Conservation (phyloP, 2,797 vertebrate species). For the Leptatherina wallacei region DNA sequence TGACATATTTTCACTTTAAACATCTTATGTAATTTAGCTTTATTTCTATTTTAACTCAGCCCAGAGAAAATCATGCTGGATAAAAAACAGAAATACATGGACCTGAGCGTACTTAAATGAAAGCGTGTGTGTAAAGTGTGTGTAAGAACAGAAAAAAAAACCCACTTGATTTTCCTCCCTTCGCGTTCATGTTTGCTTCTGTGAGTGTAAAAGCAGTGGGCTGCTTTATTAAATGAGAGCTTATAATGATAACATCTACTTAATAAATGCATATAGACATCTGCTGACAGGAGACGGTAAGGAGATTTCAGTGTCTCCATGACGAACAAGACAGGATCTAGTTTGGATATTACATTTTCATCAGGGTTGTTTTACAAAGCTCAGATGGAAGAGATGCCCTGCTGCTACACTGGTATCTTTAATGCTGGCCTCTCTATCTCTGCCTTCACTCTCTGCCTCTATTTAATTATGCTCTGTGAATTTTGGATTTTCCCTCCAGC, state of each 20-base stretch:
- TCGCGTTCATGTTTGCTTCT: not conserved
- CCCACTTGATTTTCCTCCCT: constrained; percentile 21
- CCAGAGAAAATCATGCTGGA: not conserved
- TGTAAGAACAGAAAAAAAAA: not conserved
- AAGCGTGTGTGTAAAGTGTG: constrained; percentile 12
- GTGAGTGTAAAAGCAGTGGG: not conserved
- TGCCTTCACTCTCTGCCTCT: constrained; percentile 82
- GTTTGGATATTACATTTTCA: constrained; percentile 80
- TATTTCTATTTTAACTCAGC: not conserved
- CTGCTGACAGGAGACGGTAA: constrained; percentile 36
- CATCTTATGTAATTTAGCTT: not conserved
- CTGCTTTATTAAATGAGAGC: constrained; percentile 18
- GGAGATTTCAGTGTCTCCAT: constrained; percentile 34
- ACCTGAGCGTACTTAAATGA: not conserved
- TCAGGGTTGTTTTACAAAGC: constrained; percentile 83
- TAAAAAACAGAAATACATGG: not conserved
- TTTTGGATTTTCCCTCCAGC: constrained; percentile 89
- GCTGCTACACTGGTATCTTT: constrained; percentile 78
- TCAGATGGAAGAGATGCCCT: constrained; percentile 79
- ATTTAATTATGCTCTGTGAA: constrained; percentile 93
- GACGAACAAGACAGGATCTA: constrained; percentile 52
- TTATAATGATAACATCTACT: constrained; percentile 19
- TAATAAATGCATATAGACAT: constrained; percentile 40
- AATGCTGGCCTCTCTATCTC: constrained; percentile 76
- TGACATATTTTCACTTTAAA: not conserved